A percentile compares a stretch with the other conserved stretches of the same genome.
Conservation (phyloP, 2,888 invertebrate species). For the Synergus gifuensis region DNA sequence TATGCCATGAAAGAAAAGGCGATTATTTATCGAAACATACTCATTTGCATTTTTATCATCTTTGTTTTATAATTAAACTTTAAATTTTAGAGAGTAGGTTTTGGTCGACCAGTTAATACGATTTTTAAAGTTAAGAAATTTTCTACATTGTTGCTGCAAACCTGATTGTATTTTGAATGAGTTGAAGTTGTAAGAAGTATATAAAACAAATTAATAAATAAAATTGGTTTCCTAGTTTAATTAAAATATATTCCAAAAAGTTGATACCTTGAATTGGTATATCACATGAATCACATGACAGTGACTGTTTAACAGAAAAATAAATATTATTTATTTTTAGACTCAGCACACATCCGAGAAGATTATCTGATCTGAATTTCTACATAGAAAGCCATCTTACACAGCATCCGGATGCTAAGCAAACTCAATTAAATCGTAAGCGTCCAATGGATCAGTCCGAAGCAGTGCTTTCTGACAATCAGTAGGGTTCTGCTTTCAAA, state of each 20-base stretch:
- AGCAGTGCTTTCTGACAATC: slow-evolving; percentile 24
- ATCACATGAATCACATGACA: not conserved
- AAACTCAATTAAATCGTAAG: slow-evolving; percentile 38
- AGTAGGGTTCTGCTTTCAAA: slow-evolving; percentile 30
- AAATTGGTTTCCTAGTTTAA: no score
- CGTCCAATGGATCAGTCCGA: slow-evolving; percentile 23
- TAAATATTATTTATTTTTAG: slow-evolving; percentile 20
- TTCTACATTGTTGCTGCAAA: not conserved
- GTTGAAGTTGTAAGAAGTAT: no score
- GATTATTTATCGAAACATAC: slow-evolving; percentile 9
- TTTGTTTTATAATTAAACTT: not conserved
- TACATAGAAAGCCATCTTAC: slow-evolving; percentile 8
- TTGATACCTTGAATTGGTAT: no score
- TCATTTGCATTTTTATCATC: not conserved
- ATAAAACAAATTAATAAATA: no score
- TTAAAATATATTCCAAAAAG: no score
- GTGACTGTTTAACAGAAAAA: not conserved
- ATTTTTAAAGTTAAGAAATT: not conserved
- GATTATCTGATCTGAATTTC: slow-evolving; percentile 23
- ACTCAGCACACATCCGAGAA: not conserved
- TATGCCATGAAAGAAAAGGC: not conserved
- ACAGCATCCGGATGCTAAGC: slow-evolving; percentile 23
- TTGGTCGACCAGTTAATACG: not conserved
- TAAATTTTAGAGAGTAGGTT: not conserved
- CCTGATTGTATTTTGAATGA: no score